phyloP scores from a whole-genome alignment of 1,140 invertebrate genomes.

The Bombus polaris region DNA sequence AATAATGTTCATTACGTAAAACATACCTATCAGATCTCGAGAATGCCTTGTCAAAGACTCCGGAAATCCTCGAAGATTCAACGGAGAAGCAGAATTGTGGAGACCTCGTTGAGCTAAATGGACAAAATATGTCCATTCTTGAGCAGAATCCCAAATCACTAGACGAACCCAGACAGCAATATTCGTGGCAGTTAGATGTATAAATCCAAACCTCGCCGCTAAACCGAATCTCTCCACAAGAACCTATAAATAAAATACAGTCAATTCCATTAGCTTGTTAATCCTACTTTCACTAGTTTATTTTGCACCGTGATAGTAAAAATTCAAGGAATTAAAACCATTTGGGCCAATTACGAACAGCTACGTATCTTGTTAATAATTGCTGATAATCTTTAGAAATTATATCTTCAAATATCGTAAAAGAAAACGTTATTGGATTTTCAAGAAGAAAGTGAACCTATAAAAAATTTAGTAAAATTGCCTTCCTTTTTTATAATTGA shows the following conservation, averaged over 20 bases:
- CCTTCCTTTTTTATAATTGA: background rate
- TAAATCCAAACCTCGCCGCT: slow-evolving; percentile 84
- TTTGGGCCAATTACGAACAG: background rate
- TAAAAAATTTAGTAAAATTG: background rate
- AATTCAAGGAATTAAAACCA: background rate
- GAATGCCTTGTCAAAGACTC: slow-evolving; percentile 75
- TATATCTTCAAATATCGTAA: background rate
- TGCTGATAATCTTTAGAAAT: background rate
- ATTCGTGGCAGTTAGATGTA: slow-evolving; percentile 86
- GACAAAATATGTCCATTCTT: slow-evolving; percentile 84
- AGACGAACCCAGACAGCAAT: slow-evolving; percentile 85
- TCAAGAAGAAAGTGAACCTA: background rate
- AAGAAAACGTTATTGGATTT: background rate
- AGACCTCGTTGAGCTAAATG: slow-evolving; percentile 79
- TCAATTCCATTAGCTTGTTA: background rate
- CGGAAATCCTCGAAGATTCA: slow-evolving; percentile 81
- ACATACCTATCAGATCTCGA: slow-evolving; percentile 69
- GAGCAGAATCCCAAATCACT: slow-evolving; percentile 85
- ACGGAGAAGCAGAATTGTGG: slow-evolving; percentile 74
- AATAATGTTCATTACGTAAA: background rate
- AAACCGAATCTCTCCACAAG: slow-evolving; percentile 84
- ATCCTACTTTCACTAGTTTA: background rate
- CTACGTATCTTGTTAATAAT: background rate
- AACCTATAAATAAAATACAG: slow-evolving; percentile 75
- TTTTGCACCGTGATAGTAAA: background rate